phyloP scores from a whole-genome alignment of 1,140 invertebrate species.

The Anoplophora glabripennis region DNA sequence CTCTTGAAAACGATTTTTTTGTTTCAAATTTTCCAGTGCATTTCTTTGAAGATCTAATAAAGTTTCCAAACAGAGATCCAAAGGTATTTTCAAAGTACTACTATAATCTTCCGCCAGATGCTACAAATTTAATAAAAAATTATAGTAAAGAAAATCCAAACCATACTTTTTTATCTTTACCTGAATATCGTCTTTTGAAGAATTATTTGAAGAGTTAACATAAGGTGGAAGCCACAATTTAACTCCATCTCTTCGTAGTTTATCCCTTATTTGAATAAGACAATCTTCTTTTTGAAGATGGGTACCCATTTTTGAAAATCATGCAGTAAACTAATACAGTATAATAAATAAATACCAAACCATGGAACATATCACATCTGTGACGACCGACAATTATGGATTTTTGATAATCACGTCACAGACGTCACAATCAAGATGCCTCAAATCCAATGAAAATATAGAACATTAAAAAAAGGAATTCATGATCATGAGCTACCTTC shows the following conservation, averaged over 20 bases:
- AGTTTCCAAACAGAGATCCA: conserved; percentile 52
- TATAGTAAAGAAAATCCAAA: conserved; percentile 19
- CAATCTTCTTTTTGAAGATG: conserved; percentile 55
- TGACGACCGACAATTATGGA: no score
- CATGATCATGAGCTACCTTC: no score
- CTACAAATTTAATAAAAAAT: conserved; percentile 51
- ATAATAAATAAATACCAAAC: background rate
- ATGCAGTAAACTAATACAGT: background rate
- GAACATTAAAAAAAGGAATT: no score
- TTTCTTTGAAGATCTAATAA: conserved; percentile 63
- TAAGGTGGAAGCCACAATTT: conserved; percentile 74
- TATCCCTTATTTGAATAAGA: conserved; percentile 60
- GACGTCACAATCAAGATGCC: no score
- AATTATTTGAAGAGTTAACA: conserved; percentile 51
- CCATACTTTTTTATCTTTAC: conserved; percentile 38
- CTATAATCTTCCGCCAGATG: conserved; percentile 58
- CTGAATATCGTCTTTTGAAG: conserved; percentile 49
- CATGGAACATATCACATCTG: background rate
- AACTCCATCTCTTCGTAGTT: conserved; percentile 62
- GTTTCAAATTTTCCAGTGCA: conserved; percentile 64
- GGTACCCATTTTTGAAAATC: conserved; percentile 6
- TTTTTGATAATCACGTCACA: no score
- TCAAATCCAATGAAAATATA: no score
- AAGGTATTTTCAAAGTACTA: conserved; percentile 53
- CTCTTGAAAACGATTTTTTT: conserved; percentile 59